Evolutionary conservation across 2,113 vertebrate species (phyloP), one percentile per base, ranked within the genome.

Genomic region (Nothobranchius kuhntae): DNA sequence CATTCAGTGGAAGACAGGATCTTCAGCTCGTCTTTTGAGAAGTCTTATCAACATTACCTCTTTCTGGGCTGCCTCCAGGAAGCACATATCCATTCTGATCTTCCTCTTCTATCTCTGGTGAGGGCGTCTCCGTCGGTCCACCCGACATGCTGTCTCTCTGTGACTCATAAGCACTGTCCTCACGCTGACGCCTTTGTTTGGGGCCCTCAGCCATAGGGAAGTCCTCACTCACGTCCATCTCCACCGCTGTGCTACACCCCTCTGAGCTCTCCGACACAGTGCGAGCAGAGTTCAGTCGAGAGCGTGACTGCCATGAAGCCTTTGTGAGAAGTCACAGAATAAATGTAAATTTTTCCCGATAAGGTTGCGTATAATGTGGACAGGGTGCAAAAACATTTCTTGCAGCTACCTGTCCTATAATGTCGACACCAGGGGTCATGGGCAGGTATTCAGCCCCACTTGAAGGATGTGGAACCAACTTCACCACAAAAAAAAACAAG

Each of bases 1-100:
- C 30, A 30, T 30, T 30, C 30, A 30, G 4, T 30, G 30, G 30
- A 30, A 30, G 30, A 30, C 30, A 2, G 30, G 4, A 30, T 30
- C 30, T 30, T 30, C 4, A 30, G 2, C 30, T 30, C 30, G 4
- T 30, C 30, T 30, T 30, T 2, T 30, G 30, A 30, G 30, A 30
- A 30, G 30, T 30, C 21, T 21, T 1, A 21, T 21, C 21, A 21
- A 21, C 21, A 21, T 82, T 46, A 93, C 92, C 92, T 93, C 77
- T 92, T 65, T 92, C 87, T 87, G 93, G 94, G 75, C 91, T 94
- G 47, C 91, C 86, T 60, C 92, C 94, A 54, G 96, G 96, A 86
- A 96, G 93, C 53, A 98, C 95, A 2, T 98, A 98, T 76, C 94
- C 96, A 5, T 96, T 95, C 72, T 92, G 85, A 40, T 96, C 95